Evolutionary conservation across 2,113 vertebrate species (phyloP).

Genomic region (Suncus etruscus): DNA sequence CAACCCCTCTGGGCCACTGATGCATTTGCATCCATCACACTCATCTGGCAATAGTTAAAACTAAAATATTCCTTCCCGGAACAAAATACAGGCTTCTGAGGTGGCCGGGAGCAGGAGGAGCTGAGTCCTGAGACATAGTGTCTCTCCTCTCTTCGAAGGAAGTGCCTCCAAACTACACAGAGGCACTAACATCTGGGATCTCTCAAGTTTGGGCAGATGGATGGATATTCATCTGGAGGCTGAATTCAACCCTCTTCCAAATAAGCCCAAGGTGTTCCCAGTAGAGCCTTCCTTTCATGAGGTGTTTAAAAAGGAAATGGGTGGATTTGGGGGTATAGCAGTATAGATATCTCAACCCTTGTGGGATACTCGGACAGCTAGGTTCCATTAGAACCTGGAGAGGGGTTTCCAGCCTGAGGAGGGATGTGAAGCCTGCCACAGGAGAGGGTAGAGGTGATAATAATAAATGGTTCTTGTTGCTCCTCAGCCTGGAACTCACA

Average conservation of each 20-base stretch:
- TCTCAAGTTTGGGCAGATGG: too few species aligned
- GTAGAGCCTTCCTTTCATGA: conserved; percentile 1
- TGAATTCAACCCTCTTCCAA: conserved; percentile 12
- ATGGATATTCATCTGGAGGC: too few species aligned
- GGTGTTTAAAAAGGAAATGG: conserved; percentile 1
- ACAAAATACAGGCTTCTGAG: neutral
- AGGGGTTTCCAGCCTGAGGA: too few species aligned
- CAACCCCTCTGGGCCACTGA: too few species aligned
- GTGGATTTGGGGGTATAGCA: neutral
- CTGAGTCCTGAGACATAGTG: neutral
- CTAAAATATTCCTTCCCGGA: neutral
- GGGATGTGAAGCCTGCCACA: too few species aligned
- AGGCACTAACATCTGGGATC: too few species aligned
- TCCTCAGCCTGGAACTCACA: neutral
- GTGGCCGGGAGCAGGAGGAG: neutral
- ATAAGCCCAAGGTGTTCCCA: conserved; percentile 15
- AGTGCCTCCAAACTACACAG: neutral
- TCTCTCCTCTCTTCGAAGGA: neutral
- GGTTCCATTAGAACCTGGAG: too few species aligned
- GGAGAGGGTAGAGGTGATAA: neutral
- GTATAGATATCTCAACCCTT: neutral
- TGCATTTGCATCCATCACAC: neutral
- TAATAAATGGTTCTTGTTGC: too few species aligned
- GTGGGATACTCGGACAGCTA: too few species aligned
- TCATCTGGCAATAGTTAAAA: neutral